Conservation (phyloP, 2,888 invertebrate genomes). For the Andrena hattorfiana region DNA sequence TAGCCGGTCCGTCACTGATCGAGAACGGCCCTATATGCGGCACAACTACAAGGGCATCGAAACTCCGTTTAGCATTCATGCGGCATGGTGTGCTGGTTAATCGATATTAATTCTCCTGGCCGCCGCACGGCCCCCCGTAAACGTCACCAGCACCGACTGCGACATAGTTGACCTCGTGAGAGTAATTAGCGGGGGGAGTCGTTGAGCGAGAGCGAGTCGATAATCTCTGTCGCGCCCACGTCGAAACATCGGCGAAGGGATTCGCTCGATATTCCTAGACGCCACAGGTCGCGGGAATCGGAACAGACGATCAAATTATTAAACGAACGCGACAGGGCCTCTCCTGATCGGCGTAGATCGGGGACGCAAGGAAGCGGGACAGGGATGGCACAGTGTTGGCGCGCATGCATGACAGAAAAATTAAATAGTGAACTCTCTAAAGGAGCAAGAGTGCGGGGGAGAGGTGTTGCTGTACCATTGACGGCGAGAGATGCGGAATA, state of each 20-base stretch:
- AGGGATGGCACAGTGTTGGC: neutral
- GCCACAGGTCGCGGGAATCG: neutral
- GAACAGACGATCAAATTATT: neutral
- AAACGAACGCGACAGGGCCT: slow-evolving; percentile 10
- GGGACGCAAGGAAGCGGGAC: slow-evolving; percentile 1
- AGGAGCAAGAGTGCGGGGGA: neutral
- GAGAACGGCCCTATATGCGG: slow-evolving; percentile 85
- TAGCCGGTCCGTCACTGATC: slow-evolving; percentile 84
- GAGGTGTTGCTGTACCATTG: slow-evolving; percentile 86
- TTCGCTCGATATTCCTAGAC: slow-evolving; percentile 1
- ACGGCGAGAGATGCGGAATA: slow-evolving; percentile 88
- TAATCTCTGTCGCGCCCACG: neutral
- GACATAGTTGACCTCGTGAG: slow-evolving; percentile 5
- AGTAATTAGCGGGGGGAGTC: neutral
- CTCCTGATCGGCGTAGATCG: slow-evolving; percentile 16
- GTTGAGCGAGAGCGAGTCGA: neutral
- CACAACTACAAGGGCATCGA: slow-evolving; percentile 83
- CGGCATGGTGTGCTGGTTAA: neutral
- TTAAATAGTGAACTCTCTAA: slow-evolving; percentile 6
- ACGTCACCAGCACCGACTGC: neutral
- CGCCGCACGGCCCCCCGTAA: neutral
- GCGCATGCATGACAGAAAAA: slow-evolving; percentile 41
- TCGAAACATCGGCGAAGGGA: slow-evolving; percentile 3
- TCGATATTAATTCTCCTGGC: neutral
- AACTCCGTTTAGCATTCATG: slow-evolving; percentile 31